These are phyloP conservation scores for Drosophila oshimai DNA, from an alignment of 1,140 invertebrate species.

Conservation along the genomic window DNA sequence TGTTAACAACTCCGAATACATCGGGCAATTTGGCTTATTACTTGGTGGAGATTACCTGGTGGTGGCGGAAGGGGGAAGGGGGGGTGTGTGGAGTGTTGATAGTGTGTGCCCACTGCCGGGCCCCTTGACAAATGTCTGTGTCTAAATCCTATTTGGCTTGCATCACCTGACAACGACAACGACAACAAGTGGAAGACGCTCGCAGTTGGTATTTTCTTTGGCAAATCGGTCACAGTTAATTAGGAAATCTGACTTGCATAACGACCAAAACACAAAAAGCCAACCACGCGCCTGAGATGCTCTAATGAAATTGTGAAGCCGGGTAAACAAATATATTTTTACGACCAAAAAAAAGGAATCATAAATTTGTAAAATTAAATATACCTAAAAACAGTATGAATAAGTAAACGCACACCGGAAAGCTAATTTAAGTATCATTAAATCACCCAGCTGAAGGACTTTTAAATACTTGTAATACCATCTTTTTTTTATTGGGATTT, in stretches of 20 bases:
- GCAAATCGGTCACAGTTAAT: conserved; percentile 50
- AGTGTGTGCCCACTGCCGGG: neutral
- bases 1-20: conserved; percentile 19
- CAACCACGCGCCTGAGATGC: too few relatives aligned
- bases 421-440: too few relatives aligned
- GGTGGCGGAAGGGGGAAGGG: too few relatives aligned
- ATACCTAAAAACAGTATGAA: too few relatives aligned
- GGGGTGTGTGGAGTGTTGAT: neutral
- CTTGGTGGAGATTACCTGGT: neutral
- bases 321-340: neutral
- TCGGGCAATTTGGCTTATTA: conserved; percentile 2
- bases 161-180: conserved; percentile 26
- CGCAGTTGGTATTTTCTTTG: conserved; percentile 13
- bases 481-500: too few relatives aligned
- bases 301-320: neutral
- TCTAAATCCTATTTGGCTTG: conserved; percentile 33
- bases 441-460: too few relatives aligned
- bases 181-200: neutral
- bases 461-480: too few relatives aligned
- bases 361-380: too few relatives aligned
- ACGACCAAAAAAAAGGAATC: neutral
- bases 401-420: too few relatives aligned
- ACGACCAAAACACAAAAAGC: neutral
- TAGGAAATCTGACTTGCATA: conserved; percentile 41
- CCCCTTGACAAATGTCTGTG: conserved; percentile 53